Evolutionary conservation across 2,797 vertebrate species (phyloP).

Genomic region (Artibeus jamaicensis): DNA sequence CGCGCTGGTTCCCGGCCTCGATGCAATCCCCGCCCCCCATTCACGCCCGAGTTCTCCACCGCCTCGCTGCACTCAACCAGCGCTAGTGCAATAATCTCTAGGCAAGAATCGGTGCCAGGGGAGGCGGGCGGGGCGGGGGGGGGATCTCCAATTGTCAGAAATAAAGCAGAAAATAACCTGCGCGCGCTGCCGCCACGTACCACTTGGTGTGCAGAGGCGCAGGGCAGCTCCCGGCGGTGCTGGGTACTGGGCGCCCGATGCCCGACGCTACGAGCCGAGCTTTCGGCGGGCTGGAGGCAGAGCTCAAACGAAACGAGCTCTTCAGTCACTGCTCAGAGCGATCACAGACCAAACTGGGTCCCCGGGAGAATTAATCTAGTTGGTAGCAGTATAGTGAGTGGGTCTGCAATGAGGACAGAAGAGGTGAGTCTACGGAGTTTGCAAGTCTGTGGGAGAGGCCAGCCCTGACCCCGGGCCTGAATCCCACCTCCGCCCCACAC

Average conservation of each 20-base stretch:
- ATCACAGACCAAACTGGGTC: neutral
- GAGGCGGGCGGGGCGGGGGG: neutral
- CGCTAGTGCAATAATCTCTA: neutral
- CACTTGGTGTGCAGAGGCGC: neutral
- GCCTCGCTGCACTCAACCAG: neutral
- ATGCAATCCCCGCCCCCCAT: neutral
- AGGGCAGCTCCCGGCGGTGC: neutral
- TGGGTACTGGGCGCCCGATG: too few relatives aligned
- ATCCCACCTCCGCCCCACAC: neutral
- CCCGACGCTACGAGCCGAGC: neutral
- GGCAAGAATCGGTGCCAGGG: neutral
- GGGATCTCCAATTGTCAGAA: neutral
- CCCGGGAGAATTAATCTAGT: neutral
- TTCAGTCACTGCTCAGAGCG: neutral
- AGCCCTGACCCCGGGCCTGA: neutral
- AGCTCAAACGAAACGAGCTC: neutral
- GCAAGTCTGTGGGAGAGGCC: neutral
- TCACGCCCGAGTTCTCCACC: neutral
- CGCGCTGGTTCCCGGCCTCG: neutral
- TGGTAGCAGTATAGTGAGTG: neutral
- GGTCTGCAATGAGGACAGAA: neutral
- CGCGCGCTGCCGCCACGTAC: neutral
- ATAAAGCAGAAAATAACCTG: neutral
- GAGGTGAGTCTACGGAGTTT: neutral
- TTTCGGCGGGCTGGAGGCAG: neutral